Evolutionary conservation across 2,797 vertebrate species (phyloP).

Genomic region (Staurois parvus): DNA sequence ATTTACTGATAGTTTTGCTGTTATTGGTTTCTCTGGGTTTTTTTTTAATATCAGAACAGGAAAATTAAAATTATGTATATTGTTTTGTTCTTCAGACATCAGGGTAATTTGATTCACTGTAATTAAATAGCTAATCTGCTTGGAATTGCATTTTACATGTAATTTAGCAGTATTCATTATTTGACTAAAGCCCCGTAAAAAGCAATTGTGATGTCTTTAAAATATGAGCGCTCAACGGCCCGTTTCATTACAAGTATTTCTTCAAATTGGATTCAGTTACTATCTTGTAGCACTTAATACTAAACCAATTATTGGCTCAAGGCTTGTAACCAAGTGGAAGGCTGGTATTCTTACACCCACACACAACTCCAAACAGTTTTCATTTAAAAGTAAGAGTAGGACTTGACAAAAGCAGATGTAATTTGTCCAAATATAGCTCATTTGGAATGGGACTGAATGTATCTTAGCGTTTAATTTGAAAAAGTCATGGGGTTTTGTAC

Average conservation of each 20-base stretch:
- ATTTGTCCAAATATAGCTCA: no score
- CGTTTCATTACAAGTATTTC: not conserved
- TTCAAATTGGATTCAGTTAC: not conserved
- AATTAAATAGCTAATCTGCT: not conserved
- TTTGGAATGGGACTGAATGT: no score
- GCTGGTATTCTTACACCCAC: not conserved
- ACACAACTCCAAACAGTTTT: not conserved
- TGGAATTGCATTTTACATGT: not conserved
- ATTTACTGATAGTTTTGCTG: not conserved
- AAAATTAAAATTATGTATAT: not conserved
- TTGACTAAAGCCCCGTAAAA: not conserved
- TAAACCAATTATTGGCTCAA: not conserved
- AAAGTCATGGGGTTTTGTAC: no score
- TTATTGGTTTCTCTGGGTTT: not conserved
- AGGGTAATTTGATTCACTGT: not conserved
- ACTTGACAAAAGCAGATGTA: no score
- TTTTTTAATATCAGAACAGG: not conserved
- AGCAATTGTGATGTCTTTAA: conserved; percentile 1
- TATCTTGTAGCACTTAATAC: not conserved
- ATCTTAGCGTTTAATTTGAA: no score
- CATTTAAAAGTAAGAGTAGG: not conserved
- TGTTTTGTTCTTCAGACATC: not conserved
- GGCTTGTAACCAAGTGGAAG: no score
- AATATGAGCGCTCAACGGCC: not conserved
- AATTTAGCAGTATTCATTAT: not conserved